Base-by-base conservation (phyloP, 2,113 vertebrate genomes). In the Callithrix jacchus region DNA sequence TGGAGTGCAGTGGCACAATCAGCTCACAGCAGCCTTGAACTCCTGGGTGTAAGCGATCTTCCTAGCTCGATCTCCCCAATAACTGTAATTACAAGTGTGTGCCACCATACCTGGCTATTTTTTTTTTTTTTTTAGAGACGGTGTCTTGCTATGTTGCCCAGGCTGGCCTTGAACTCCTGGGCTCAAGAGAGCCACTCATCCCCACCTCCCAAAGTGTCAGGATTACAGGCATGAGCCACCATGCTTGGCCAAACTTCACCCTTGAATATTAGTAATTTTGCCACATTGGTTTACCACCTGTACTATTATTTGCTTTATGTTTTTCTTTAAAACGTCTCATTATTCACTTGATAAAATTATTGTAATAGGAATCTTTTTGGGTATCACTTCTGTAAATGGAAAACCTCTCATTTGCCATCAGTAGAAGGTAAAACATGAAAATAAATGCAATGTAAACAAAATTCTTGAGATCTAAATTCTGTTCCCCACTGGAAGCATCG, bases 271-370 rank as follows among this genome's bases (percentile, higher is more conserved):
- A 93, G 87, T 47, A n/a, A n/a, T 35, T 94, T 61, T 87, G 79
- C 64, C 23, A 1, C 37, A 76, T 87, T 56, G 17, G 17, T 40
- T 85, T 83, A 58, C 42, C 70, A 77, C 56, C 93, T 93, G 74
- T n/a, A 61, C 23, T 56, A 5, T 66, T 80, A 52, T 54, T 87
- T 80, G 79, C 91, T 96, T 91, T 70, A n/a, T 61, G 23, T 32
- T 94, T 94, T 97, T 91, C 89, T 93, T 93, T 85, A 82, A 52
- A 47, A 68, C 23, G 56, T 35, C 20, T 82, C 61, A 4, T 35
- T 85, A 16, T 97, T 96, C 91, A 84, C 92, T 92, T 90, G 97
- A 95, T 98, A 93, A 91, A 95, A 84, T 76, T 91, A 87, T 92
- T 94, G 91, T 66, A 10, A 91, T 89, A 89, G 71, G 40, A 93